phyloP scores from a whole-genome alignment of 2,888 invertebrate species.

The Dasysyrphus tricinctus region DNA sequence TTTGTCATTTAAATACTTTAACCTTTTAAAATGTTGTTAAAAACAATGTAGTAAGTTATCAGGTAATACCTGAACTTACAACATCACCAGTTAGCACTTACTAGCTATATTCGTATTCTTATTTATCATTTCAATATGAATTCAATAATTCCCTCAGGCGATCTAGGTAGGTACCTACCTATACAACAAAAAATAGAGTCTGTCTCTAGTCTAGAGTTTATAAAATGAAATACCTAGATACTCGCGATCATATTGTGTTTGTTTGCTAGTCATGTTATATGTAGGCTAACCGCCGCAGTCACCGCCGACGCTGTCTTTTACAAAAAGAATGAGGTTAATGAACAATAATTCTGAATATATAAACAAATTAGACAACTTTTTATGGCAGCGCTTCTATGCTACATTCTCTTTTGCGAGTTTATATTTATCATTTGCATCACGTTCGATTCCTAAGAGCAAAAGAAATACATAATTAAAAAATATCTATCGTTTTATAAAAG shows the following conservation, averaged over 20 bases:
- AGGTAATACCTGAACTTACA: background rate
- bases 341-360: slow-evolving; percentile 17
- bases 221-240: background rate
- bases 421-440: slow-evolving; percentile 12
- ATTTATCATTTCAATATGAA: background rate
- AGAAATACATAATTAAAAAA: background rate
- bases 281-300: background rate
- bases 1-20: too few relatives aligned
- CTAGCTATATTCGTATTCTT: background rate
- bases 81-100: background rate
- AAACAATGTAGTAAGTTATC: background rate
- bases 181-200: background rate
- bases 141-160: background rate
- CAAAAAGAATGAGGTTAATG: slow-evolving; percentile 30
- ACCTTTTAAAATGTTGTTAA: too few relatives aligned
- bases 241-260: background rate
- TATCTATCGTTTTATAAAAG: slow-evolving; percentile 11
- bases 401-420: background rate
- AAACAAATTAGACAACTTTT: slow-evolving; percentile 1
- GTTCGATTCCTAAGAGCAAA: background rate
- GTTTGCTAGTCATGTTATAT: background rate
- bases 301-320: background rate
- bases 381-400: background rate
- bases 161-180: too few relatives aligned
- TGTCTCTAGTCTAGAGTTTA: background rate